These are phyloP conservation scores for Ovis canadensis DNA, from an alignment of 2,113 vertebrate genomes.

Conservation along the genomic window DNA sequence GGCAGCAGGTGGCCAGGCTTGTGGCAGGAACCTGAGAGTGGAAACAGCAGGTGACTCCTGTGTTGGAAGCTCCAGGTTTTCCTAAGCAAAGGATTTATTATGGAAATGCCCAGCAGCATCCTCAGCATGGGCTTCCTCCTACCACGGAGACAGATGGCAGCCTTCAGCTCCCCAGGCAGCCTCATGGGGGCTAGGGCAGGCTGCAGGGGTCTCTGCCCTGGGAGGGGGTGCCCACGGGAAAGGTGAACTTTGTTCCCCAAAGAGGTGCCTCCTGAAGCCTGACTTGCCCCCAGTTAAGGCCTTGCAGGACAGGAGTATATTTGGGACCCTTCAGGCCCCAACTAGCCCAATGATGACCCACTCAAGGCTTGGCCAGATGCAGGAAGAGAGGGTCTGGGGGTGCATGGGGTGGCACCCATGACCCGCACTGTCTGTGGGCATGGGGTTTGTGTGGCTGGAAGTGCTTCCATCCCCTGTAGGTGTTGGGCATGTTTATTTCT, in stretches of 20 bases:
- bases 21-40: background rate
- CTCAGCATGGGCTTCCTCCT: background rate
- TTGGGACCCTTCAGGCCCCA: background rate
- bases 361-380: background rate
- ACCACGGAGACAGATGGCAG: background rate
- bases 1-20: background rate
- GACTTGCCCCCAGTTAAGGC: background rate
- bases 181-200: background rate
- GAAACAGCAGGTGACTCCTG: background rate
- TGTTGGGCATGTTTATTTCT: background rate
- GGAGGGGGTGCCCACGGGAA: background rate
- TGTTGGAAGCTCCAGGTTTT: background rate
- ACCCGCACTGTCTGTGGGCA: background rate
- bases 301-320: background rate
- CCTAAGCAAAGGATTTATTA: background rate
- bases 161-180: background rate
- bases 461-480: background rate
- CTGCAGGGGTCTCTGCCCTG: background rate
- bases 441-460: background rate
- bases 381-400: background rate
- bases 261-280: background rate
- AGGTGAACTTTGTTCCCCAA: background rate
- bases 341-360: background rate
- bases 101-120: background rate
- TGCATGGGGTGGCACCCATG: background rate